Percentiles rank a stretch among this genome's conserved stretches.
Evolutionary conservation across 2,113 vertebrate species (phyloP).

Genomic region (Rhabdomys dilectus): DNA sequence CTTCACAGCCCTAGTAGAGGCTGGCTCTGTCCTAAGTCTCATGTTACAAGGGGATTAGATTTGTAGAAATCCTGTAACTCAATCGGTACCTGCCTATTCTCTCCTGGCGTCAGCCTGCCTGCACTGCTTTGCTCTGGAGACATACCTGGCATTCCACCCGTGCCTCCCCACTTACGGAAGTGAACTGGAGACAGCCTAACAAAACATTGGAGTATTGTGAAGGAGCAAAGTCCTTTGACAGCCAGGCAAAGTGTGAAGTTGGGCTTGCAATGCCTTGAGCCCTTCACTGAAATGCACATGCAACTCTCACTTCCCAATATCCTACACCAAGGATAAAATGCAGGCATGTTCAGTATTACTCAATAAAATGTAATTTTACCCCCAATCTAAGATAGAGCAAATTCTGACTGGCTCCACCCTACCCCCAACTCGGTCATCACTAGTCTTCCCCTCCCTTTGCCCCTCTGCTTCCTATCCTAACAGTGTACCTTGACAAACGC

Average conservation of each 20-base stretch:
- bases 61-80: conserved; percentile 94
- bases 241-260: conserved; percentile 91
- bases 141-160: conserved; percentile 95
- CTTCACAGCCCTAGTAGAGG: conserved; percentile 88
- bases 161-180: conserved; percentile 90
- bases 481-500: conserved; percentile 72
- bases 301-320: conserved; percentile 80
- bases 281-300: conserved; percentile 83
- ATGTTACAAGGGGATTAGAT: conserved; percentile 93
- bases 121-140: conserved; percentile 89
- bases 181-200: conserved; percentile 90
- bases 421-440: neutral
- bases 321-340: conserved; percentile 78
- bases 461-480: neutral
- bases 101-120: conserved; percentile 94
- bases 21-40: conserved; percentile 92
- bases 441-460: neutral
- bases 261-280: conserved; percentile 87
- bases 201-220: conserved; percentile 90
- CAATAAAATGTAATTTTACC: conserved; percentile 70
- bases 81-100: conserved; percentile 93
- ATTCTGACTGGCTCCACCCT: neutral
- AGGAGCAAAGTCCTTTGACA: conserved; percentile 88
- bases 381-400: conserved; percentile 69
- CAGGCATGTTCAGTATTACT: conserved; percentile 75